Base-by-base conservation (phyloP, 2,888 invertebrate genomes). In the Xanthorhoe designata region DNA sequence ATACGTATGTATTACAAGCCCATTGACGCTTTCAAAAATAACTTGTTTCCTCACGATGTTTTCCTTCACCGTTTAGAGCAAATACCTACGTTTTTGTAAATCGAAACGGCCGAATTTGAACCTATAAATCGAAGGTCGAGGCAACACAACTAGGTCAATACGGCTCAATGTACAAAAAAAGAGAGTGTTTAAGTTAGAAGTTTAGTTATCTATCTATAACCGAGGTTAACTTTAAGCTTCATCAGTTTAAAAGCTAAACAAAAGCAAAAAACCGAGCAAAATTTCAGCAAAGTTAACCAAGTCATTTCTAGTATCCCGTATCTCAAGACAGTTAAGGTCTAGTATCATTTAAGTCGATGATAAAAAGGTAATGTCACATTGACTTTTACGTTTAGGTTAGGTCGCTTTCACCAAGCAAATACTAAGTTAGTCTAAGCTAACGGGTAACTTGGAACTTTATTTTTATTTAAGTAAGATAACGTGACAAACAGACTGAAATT, bases 361-460 rank as follows among this genome's bases (percentile, higher is more conserved):
- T 63, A 63, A 69, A 65, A 68, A 69, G 56, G 5, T 51, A 52
- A 66, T 66, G 69, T 65, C 69, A 61, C 62, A 64, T 38, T 65
- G 68, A 63, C 72, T 70, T 69, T 70, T 68, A 64, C 68, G 61
- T 42, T 45, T 61, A 54, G 65, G 63, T 68, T 62, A 64, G 69
- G 66, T 70, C 65, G 67, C 74, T 74, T 74, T 74, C 74, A 70
- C 74, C 63, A 10, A 49, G 67, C 65, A 58, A 68, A 68, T 49
- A 63, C 59, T 65, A 72, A 72, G 59, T 70, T 72, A 63, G 47
- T 56, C 57, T 50, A 70, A 70, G 64, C 60, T 32, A 32, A 32
- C 32, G 32, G 32, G 32, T 32, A 32, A 32, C 32, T 32, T 32
- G 32, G 24, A 49, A 17, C 49, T 17, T 58, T 47, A 47, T 47